Evolutionary conservation across 2,888 invertebrate genomes (phyloP).

Genomic region (Drosophila infuscata): DNA sequence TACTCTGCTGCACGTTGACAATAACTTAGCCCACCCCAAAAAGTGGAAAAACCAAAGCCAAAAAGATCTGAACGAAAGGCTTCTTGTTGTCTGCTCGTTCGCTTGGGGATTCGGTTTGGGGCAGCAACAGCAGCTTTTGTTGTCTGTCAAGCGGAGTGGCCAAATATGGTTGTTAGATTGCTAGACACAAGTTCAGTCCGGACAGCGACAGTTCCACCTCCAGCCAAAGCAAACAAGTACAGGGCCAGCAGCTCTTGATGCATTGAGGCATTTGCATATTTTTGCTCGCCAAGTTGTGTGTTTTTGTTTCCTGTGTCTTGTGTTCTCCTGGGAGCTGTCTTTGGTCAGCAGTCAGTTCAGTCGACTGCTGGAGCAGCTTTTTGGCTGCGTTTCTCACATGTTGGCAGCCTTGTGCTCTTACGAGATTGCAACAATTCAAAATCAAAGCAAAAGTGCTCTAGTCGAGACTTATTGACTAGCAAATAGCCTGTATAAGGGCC

Average conservation of each 20-base stretch:
- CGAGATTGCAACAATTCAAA: constrained; percentile 59
- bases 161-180: constrained; percentile 79
- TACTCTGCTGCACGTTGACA: constrained; percentile 52
- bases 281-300: constrained; percentile 51
- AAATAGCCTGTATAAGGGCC: neutral
- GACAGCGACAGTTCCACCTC: constrained; percentile 2
- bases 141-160: constrained; percentile 77
- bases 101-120: constrained; percentile 33
- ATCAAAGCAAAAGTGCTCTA: constrained; percentile 15
- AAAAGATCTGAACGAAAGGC: constrained; percentile 23
- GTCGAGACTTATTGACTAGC: neutral
- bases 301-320: constrained; percentile 60
- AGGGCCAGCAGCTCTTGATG: constrained; percentile 10
- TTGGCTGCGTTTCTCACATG: constrained; percentile 16
- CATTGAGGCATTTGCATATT: constrained; percentile 60
- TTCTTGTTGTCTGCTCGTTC: constrained; percentile 46
- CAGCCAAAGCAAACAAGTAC: constrained; percentile 8
- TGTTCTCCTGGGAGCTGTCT: constrained; percentile 73
- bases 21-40: constrained; percentile 17
- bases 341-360: constrained; percentile 67
- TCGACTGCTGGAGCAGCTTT: constrained; percentile 22
- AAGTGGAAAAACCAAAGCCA: constrained; percentile 11
- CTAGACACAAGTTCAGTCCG: constrained; percentile 42
- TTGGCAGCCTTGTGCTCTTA: constrained; percentile 48
- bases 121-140: constrained; percentile 56